Percentiles rank a stretch among this genome's conserved stretches.
These are phyloP conservation scores for Margarornis squamiger DNA, from an alignment of 2,797 vertebrate species.

Conservation along the genomic window DNA sequence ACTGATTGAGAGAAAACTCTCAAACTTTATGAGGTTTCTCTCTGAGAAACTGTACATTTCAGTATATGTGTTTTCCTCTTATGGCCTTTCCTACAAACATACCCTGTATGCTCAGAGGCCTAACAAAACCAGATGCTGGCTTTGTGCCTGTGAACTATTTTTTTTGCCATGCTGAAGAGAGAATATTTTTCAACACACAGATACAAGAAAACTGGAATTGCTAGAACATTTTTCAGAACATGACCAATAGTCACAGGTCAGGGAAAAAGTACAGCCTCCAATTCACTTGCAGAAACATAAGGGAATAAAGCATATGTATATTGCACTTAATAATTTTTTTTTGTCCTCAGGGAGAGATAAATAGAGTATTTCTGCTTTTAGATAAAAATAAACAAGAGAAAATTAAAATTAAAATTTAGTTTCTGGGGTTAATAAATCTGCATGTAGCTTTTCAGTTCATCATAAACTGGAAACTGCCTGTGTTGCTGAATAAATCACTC, in stretches of 20 bases:
- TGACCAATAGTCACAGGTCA: background rate
- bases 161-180: background rate
- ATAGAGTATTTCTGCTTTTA: background rate
- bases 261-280: background rate
- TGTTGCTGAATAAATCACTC: background rate
- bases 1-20: background rate
- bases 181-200: background rate
- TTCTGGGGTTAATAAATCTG: background rate
- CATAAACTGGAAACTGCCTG: background rate
- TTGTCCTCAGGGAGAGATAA: background rate
- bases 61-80: background rate
- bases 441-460: background rate
- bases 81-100: background rate
- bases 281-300: background rate
- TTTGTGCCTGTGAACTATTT: background rate
- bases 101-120: background rate
- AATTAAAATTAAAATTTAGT: background rate
- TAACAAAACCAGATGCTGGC: background rate
- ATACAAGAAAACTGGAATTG: background rate
- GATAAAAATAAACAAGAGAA: background rate
- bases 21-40: background rate
- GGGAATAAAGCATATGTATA: background rate
- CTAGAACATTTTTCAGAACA: background rate
- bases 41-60: background rate
- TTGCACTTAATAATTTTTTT: background rate